A percentile compares a stretch with the other conserved stretches of the same genome.
phyloP scores from a whole-genome alignment of 2,113 vertebrate genomes.

The Sapayoa aenigma region DNA sequence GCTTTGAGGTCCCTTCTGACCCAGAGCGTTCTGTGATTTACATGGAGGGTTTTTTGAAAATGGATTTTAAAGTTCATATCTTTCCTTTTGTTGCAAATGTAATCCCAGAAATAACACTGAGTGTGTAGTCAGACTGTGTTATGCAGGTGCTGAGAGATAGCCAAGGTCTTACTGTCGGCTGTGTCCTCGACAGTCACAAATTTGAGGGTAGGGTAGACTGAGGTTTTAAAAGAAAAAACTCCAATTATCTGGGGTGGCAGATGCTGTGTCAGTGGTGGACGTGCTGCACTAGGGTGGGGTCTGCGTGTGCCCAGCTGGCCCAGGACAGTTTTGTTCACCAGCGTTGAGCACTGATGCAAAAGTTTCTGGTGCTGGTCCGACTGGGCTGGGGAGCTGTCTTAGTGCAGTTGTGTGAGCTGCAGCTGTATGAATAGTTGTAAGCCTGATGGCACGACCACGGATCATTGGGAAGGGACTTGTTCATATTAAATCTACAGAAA shows the following conservation, averaged over 20 bases:
- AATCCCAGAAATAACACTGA: background rate
- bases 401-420: background rate
- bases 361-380: background rate
- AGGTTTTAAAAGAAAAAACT: background rate
- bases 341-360: background rate
- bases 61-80: background rate
- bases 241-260: background rate
- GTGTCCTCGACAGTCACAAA: background rate
- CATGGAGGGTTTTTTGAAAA: fast-evolving
- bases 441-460: background rate
- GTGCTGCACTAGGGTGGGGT: background rate
- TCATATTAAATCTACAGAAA: background rate
- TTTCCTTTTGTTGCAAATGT: background rate
- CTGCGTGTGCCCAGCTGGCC: background rate
- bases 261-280: background rate
- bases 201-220: background rate
- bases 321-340: background rate
- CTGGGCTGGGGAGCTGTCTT: background rate
- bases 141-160: background rate
- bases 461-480: background rate
- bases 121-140: background rate
- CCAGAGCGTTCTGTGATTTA: background rate
- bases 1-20: background rate
- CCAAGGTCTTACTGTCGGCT: background rate
- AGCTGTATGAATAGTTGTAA: background rate